These are phyloP conservation scores for Anastatus disparis DNA, from an alignment of 1,140 invertebrate genomes.

Conservation along the genomic window DNA sequence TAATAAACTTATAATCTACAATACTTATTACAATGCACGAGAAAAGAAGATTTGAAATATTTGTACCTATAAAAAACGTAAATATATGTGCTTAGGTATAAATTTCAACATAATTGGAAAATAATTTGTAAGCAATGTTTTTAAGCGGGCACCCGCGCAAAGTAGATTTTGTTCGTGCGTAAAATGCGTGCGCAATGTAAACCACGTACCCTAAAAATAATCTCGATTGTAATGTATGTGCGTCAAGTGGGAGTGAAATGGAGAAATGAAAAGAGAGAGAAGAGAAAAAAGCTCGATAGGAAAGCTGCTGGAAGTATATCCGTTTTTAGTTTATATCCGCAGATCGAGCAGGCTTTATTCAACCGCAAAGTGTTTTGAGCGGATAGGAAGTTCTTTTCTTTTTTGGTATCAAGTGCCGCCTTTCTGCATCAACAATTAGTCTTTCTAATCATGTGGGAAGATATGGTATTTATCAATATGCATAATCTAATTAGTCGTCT, in stretches of 20 bases:
- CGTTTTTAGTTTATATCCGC: conserved; percentile 31
- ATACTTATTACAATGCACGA: no score
- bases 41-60: no score
- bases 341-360: background rate
- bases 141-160: no score
- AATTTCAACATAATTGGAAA: no score
- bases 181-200: conserved; percentile 31
- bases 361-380: background rate
- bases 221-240: background rate
- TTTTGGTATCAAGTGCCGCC: background rate
- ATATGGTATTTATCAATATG: conserved; percentile 33
- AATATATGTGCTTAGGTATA: no score
- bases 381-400: background rate
- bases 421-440: no score
- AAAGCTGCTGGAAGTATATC: conserved; percentile 14
- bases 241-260: conserved; percentile 10
- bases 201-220: conserved; percentile 35
- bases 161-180: no score
- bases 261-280: conserved; percentile 5
- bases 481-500: no score
- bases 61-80: no score
- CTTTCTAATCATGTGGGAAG: conserved; percentile 33
- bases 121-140: no score
- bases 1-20: no score
- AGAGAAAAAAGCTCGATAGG: conserved; percentile 8